These are phyloP conservation scores for Cryptoprocta ferox DNA, from an alignment of 2,797 vertebrate species.

Conservation along the genomic window DNA sequence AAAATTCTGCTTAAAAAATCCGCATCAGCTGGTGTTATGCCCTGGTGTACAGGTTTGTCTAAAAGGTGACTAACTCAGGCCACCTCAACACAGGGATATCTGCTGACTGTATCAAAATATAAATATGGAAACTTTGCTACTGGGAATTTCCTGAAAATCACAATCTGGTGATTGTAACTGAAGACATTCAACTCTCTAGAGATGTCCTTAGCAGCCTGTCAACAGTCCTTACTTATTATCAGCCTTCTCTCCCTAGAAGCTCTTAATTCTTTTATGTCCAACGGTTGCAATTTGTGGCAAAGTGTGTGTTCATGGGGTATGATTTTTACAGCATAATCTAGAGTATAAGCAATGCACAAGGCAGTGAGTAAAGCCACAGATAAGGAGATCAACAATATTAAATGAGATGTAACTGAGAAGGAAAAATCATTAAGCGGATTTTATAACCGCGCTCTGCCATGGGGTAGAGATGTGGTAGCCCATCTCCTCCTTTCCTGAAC, in stretches of 20 bases:
- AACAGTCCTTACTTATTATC: background rate
- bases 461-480: background rate
- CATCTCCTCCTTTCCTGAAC: background rate
- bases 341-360: slow-evolving; percentile 7
- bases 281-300: background rate
- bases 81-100: background rate
- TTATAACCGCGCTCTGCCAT: background rate
- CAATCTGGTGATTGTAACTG: background rate
- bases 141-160: slow-evolving; percentile 54
- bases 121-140: background rate
- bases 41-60: background rate
- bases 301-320: background rate
- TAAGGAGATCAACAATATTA: background rate
- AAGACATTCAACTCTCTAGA: background rate
- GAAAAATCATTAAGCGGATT: background rate
- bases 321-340: background rate
- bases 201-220: background rate
- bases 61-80: slow-evolving; percentile 22
- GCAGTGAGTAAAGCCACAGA: background rate
- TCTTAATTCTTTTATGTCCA: slow-evolving; percentile 43
- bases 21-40: background rate
- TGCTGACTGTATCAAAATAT: slow-evolving; percentile 23
- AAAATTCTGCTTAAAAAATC: slow-evolving; percentile 57
- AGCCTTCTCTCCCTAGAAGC: background rate
- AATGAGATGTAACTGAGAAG: background rate